Evolutionary conservation across 2,888 invertebrate species (phyloP), one percentile per base, ranked within the genome.

Genomic region (Drosophila limbata): DNA sequence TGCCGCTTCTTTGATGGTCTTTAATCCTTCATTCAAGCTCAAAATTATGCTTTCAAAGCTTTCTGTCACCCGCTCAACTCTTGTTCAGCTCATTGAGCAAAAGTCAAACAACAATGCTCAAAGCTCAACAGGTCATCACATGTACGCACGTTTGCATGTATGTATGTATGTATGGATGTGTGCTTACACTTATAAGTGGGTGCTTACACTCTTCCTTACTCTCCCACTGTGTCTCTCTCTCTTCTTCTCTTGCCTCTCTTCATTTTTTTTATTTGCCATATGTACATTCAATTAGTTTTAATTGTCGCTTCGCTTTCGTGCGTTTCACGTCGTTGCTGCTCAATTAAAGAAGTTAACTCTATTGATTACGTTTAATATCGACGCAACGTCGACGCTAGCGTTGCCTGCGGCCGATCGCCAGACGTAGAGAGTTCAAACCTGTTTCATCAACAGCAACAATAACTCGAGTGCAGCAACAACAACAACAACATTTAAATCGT

Each of bases 281-380:
- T 52, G 51, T 51, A 67, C 86, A 69, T 84, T 84, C 86, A 84
- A 84, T 84, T 84, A 81, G 79, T 77, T 84, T 84, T 86, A 82
- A 84, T 84, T 87, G 78, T 84, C 78, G 83, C 82, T 73, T 83
- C 69, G 60, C 61, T 73, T 82, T 65, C 51, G 77, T 69, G 64
- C 68, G 63, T 72, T 61, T 50, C 47, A 57, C 64, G 50, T 66
- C 59, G 63, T 52, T 63, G 57, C 71, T 75, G 77, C 84, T 82
- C 87, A 87, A 86, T 84, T 87, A 82, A 87, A 84, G 82, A 84
- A 87, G 75, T 84, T 81, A 74, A 82, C 84, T 81, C 82, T 82
- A 84, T 82, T 87, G 82, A 87, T 84, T 87, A 84, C 87, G 83
- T 87, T 85, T 75, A 84, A 84, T 87, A 77, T 82, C 78, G 78